Conservation (phyloP, 2,797 vertebrate genomes). For the Hemitrygon akajei region DNA sequence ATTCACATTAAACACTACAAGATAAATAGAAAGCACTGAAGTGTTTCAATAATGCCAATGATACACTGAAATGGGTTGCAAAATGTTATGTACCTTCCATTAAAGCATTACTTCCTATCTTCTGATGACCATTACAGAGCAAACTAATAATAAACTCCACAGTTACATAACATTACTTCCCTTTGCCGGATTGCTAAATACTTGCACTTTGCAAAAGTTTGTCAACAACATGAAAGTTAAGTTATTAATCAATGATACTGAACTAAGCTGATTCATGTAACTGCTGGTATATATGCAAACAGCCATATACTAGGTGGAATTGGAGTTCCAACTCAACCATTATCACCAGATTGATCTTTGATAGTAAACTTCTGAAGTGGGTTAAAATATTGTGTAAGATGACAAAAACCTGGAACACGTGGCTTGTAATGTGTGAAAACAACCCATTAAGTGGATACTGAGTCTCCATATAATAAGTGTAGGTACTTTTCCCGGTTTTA, state of each 20-base stretch:
- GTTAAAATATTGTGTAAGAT: neutral
- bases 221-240: neutral
- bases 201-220: neutral
- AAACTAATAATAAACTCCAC: neutral
- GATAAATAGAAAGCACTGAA: conserved; percentile 23
- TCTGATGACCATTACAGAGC: neutral
- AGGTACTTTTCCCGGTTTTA: no score
- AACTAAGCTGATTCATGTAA: neutral
- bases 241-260: no score
- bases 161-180: neutral
- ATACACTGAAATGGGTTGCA: neutral
- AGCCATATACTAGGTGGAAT: neutral
- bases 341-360: neutral
- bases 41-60: neutral
- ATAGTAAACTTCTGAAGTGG: neutral
- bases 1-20: neutral
- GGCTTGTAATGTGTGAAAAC: neutral
- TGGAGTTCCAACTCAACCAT: neutral
- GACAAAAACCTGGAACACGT: neutral
- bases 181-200: neutral
- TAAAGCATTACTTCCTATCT: neutral
- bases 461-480: no score
- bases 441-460: neutral
- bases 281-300: neutral
- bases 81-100: conserved; percentile 1